Base-by-base conservation (phyloP, 1,140 invertebrate species). In the Harpegnathos saltator region DNA sequence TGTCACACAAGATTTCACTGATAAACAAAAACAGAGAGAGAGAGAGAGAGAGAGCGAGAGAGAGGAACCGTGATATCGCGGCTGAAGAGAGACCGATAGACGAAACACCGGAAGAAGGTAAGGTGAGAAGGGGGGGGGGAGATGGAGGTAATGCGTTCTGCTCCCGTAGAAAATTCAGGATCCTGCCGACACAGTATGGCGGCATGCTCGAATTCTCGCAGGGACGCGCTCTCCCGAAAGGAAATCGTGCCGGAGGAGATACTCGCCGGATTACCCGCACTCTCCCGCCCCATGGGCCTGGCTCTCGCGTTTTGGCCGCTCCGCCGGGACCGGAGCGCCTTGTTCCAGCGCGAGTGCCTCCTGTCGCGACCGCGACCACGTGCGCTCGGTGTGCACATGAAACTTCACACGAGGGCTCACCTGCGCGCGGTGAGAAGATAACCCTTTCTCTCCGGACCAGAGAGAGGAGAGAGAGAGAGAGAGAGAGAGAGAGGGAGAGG, bases 201-300 rank as follows among this genome's bases (percentile, higher is more conserved):
- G 50, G 14, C 4, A 59, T 62, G 80, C 56, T 56, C 65, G 61
- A 80, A 72, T 85, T 85, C 83, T 84, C 74, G 54, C 33, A 54
- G 52, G 38, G 38, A 44, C 77, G 81, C 48, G 44, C 72, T 80
- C 82, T 89, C 81, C 89, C n/a, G 82, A 90, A 90, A 84, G 89
- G 87, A 84, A 82, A 87, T 91, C 91, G 91, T 92, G 91, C 86
- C 89, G 83, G 58, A 56, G 69, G 62, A 56, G 85, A 66, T 62
- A 61, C 61, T 71, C 82, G 78, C 65, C 86, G 91, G 91, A 92
- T 92, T 92, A 92, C 61, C 33, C 62, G 72, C 29, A 33, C 7
- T 9, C 17, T 3, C 29, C 26, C 50, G 24, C 15, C 69, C 22
- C n/a, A 11, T 12, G 19, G 9, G 22, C 17, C 26, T 5, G 26